phyloP scores from a whole-genome alignment of 2,113 vertebrate genomes.

The Thunnus maccoyii region DNA sequence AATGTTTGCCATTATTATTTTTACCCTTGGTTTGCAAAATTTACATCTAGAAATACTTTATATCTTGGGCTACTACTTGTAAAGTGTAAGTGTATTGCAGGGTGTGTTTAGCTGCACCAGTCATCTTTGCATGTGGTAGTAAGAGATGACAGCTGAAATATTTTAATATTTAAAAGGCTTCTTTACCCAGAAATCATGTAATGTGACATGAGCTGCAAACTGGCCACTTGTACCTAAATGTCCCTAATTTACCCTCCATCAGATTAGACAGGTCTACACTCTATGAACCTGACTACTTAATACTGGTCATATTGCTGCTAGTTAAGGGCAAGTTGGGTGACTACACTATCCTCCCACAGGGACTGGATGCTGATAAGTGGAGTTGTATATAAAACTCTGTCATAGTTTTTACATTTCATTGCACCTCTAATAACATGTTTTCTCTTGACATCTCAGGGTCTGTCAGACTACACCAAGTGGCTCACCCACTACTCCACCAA shows the following conservation, averaged over 20 bases:
- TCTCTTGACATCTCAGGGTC: slow-evolving; percentile 73
- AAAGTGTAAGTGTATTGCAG: not conserved
- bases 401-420: not conserved
- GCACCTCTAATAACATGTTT: not conserved
- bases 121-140: too few relatives aligned
- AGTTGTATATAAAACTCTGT: not conserved
- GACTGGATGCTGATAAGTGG: not conserved
- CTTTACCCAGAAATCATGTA: not conserved
- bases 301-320: too few relatives aligned
- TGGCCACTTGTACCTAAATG: not conserved
- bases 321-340: not conserved
- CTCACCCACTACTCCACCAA: slow-evolving; percentile 86
- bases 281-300: too few relatives aligned
- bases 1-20: too few relatives aligned
- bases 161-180: not conserved
- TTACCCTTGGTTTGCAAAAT: not conserved
- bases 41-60: not conserved
- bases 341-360: not conserved
- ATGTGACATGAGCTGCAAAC: not conserved
- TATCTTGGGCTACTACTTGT: not conserved
- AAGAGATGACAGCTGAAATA: not conserved
- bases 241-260: not conserved
- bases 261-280: not conserved
- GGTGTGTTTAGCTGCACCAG: not conserved
- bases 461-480: slow-evolving; percentile 89